Evolutionary conservation across 1,140 invertebrate genomes (phyloP).

Genomic region (Scaptomyza graminum): DNA sequence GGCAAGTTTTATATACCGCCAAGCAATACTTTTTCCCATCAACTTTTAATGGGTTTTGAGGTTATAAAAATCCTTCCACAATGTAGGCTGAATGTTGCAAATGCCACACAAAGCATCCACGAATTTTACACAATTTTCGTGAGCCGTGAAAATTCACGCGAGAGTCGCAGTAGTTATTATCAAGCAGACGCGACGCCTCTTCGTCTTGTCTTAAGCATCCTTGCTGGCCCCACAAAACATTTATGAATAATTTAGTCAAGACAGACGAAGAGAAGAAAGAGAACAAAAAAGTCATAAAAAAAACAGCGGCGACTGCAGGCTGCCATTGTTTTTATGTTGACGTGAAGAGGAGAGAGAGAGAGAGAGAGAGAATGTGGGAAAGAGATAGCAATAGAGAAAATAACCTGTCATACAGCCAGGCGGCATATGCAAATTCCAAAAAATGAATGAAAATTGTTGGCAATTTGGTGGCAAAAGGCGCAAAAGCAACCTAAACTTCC

Average conservation of each 20-base stretch:
- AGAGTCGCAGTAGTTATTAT: slow-evolving; percentile 36
- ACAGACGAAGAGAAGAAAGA: slow-evolving; percentile 23
- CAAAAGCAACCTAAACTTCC: slow-evolving; percentile 19
- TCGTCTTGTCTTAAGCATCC: not conserved
- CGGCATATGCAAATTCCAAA: slow-evolving; percentile 71
- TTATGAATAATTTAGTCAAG: slow-evolving; percentile 68
- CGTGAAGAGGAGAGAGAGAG: not conserved
- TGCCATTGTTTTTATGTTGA: not conserved
- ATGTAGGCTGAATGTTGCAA: not conserved
- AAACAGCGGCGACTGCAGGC: not conserved
- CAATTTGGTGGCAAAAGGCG: slow-evolving; percentile 77
- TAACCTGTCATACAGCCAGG: slow-evolving; percentile 33
- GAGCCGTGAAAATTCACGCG: slow-evolving; percentile 38
- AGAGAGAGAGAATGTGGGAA: not conserved
- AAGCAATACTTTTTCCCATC: too few species aligned
- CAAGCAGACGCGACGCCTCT: slow-evolving; percentile 4
- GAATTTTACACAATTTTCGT: not conserved
- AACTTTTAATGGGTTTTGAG: too few species aligned
- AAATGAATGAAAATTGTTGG: slow-evolving; percentile 82
- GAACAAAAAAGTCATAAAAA: not conserved
- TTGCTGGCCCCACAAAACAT: slow-evolving; percentile 11
- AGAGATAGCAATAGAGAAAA: slow-evolving; percentile 5
- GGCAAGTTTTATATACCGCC: too few species aligned
- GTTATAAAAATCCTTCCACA: too few species aligned
- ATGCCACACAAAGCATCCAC: too few species aligned